Base-by-base conservation (phyloP, 2,113 vertebrate species). In the Ascaphus truei region DNA sequence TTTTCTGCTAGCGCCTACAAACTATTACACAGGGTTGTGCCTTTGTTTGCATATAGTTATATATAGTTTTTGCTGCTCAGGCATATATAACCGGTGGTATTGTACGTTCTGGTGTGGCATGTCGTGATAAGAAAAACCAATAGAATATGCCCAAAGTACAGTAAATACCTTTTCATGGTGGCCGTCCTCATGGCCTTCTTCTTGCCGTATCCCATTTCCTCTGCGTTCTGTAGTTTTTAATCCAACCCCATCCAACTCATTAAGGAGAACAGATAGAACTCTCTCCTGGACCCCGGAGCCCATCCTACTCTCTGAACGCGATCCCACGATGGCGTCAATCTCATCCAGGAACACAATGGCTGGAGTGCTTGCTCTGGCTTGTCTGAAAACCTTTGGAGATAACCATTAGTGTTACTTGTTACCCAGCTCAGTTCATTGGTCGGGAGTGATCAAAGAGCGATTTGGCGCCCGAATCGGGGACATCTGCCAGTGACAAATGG, bases 281-380 rank as follows among this genome's bases (percentile, higher is more conserved):
- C 91, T 78, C 1, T 95, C 91, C 27, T 94, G 92, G 7, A 93
- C 90, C 27, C 90, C 82, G 65, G 65, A 88, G 11, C 82, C 76
- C 1, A 72, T 43, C 48, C 69, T 79, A 67, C 69, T 12, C 39
- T 43, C 73, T 2, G 88, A 89, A 15, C 95, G 93, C 2, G 89
- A 93, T 22, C 96, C 94, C 72, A 98, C 51, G 76, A 99, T 80
- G 5, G 95, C 90, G 81, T 98, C 96, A 15, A 99, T 93, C 84
- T 99, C 96, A 78, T 99, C 96, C 1, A 99, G 84, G 85, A 99
- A 98, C 68, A 99, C 85, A 74, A 99, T 83, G 43, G 94, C 95
- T 33, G 97, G 96, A 36, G 93, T 80, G 15, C 91, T 94, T 25
- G 95, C 93, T 75, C 96, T 89, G 26, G 95, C 96, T 86, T 96